These are phyloP conservation scores for Zosterops hypoxanthus DNA, from an alignment of 2,113 vertebrate genomes.

Conservation along the genomic window DNA sequence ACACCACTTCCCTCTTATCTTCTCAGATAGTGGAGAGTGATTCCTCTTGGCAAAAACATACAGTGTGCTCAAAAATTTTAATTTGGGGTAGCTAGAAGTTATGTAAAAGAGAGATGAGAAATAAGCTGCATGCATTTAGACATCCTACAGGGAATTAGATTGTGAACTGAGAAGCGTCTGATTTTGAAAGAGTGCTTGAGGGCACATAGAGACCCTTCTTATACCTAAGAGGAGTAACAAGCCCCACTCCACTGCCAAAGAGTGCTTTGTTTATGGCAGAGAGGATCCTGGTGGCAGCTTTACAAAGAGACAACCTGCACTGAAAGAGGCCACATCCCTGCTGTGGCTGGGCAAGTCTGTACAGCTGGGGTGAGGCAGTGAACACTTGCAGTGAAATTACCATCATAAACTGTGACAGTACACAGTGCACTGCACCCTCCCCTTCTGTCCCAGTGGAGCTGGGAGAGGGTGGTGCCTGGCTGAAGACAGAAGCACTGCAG, in stretches of 20 bases:
- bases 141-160: not conserved
- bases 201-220: not conserved
- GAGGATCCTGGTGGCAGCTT: not conserved
- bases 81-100: not conserved
- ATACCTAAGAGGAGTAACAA: not conserved
- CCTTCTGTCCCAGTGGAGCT: not conserved
- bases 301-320: not conserved
- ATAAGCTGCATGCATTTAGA: not conserved
- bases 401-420: not conserved
- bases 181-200: not conserved
- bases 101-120: not conserved
- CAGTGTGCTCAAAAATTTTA: not conserved
- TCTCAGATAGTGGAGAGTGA: not conserved
- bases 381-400: not conserved
- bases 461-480: fast-evolving
- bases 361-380: not conserved
- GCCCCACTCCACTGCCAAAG: not conserved
- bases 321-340: not conserved
- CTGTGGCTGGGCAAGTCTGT: fast-evolving
- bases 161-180: not conserved
- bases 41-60: not conserved
- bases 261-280: not conserved
- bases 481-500: not conserved
- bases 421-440: not conserved
- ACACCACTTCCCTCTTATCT: not conserved